Evolutionary conservation across 2,888 invertebrate genomes (phyloP), one percentile per base, ranked within the genome.

Genomic region (Lepidocyrtoides sp.): DNA sequence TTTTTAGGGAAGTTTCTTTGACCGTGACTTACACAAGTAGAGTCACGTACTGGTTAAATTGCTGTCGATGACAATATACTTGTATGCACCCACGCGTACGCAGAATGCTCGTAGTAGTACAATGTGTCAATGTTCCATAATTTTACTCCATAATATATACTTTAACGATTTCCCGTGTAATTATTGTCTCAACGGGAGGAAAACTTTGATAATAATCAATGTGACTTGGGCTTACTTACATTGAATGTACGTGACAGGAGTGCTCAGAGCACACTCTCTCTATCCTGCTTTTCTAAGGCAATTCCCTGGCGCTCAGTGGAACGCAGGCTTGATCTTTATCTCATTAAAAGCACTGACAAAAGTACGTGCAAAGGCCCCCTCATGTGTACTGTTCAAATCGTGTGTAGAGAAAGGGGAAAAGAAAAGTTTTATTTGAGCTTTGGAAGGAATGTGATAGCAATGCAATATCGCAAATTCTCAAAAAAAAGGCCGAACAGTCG

Each of bases 141-240:
- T 54, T 54, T 54, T 60, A 26, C 8, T 63, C 29, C 23, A 63
- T 29, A 63, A 63, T 63, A 29, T 29, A 48, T 48, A 81, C 57
- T 29, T 36, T 36, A 36, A 12, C 57, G 4, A 20, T 57, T 79
- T 79, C 32, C 77, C 0, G 2, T n/a, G 79, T 54, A 81, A 81
- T 81, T 57, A 81, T 81, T 81, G 79, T 57, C 57, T 57, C 57
- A 36, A 8, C 57, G 57, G 57, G 57, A 81, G 57, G 41, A 36
- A 57, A 81, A 81, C 57, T 81, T 81, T 81, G 57, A 81, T 81
- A 81, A 36, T 81, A 81, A 81, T 81, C 79, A 81, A 81, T 81
- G 79, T 81, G 79, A 81, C 79, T 36, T 57, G 79, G 79, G 57
- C 54, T 81, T 81, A 41, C 79, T 81, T 81, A 81, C 57, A 7